Evolutionary conservation across 2,888 invertebrate genomes (phyloP), one percentile per base, ranked within the genome.

Genomic region (Rotaria magnacalcarata): DNA sequence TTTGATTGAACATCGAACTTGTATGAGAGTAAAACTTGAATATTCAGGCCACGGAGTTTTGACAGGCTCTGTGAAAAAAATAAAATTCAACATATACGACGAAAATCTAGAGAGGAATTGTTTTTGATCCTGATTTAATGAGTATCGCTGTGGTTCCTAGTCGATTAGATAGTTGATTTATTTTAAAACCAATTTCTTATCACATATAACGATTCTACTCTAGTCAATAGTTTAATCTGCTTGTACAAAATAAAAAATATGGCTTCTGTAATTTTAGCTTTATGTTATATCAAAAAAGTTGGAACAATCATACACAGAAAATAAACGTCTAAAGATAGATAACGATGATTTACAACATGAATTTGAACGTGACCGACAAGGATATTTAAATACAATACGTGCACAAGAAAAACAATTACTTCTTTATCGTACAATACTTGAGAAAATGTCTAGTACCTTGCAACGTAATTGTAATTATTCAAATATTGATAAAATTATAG

Each of bases 301-400:
- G 56, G 93, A 94, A 88, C 93, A 93, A 87, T 93, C 93, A 88
- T 92, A 94, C 87, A 92, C 93, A 88, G 94, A 94, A 93, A 93
- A 94, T 43, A 93, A 93, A 88, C 92, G 93, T 34, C 90, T 95
- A 85, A 94, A 95, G 89, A 92, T 93, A 87, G 95, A 95, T 90
- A 93, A 95, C 43, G 91, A 92, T 10, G 95, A 95, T 90, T 92
- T 95, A 5, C 94, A 95, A 89, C 93, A 94, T 19, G 95, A 95
- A 91, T 95, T 95, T 90, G 94, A 95, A 90, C 92, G 93, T 86
- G 95, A 95, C 89, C 92, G 95, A 3, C 93, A 94, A n/a, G 95
- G 95, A 90, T 95, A 95, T 89, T 91, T 95, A 88, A 95, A 95
- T 89, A 94, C 95, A 0, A 95, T 95, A 56, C 92, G 95, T 34